These are phyloP conservation scores for Diarsia brunnea DNA, from an alignment of 2,888 invertebrate genomes.

Conservation along the genomic window DNA sequence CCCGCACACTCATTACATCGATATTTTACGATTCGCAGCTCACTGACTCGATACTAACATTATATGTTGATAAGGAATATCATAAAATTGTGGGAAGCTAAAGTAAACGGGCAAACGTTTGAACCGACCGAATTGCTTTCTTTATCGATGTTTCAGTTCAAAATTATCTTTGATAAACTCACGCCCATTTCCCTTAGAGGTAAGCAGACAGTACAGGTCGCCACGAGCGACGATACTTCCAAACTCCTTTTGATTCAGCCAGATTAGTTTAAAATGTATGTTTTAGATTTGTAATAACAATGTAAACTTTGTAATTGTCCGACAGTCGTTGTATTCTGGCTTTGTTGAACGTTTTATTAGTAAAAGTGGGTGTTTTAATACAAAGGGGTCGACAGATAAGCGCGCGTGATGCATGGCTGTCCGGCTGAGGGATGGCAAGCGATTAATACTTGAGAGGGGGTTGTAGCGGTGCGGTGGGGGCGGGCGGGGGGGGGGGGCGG, in stretches of 20 bases:
- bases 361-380: constrained; percentile 57
- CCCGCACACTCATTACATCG: neutral
- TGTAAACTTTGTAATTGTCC: neutral
- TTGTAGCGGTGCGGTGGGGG: neutral
- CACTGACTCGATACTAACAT: constrained; percentile 23
- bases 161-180: neutral
- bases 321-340: constrained; percentile 5
- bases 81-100: neutral
- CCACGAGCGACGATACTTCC: neutral
- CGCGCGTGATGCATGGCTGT: constrained; percentile 58
- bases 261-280: neutral
- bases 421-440: constrained; percentile 56
- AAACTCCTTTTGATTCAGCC: neutral
- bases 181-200: neutral
- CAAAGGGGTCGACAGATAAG: constrained; percentile 54
- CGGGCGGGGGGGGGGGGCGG: neutral
- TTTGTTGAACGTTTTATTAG: constrained; percentile 46
- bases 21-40: constrained; percentile 10
- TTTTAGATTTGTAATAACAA: neutral
- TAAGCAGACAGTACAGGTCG: neutral
- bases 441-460: constrained; percentile 49
- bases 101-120: constrained; percentile 1
- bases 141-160: neutral
- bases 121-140: neutral
- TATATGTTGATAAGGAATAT: constrained; percentile 23